phyloP scores from a whole-genome alignment of 1,140 invertebrate species.

The Brachionus asplanchnoidis region DNA sequence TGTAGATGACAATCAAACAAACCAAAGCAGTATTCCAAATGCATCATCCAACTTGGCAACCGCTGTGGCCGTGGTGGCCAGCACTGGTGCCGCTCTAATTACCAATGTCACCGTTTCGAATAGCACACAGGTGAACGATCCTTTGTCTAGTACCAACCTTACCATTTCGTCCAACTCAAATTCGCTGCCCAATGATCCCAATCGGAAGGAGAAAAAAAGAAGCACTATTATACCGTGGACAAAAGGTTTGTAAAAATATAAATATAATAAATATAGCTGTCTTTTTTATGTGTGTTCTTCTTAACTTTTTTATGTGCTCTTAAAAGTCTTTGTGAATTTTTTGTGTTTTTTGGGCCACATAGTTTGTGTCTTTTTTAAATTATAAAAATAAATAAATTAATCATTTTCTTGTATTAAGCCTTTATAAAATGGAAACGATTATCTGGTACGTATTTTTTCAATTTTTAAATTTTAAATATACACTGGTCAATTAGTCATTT shows the following conservation, averaged over 20 bases:
- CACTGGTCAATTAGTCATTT: not conserved
- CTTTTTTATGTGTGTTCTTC: not conserved
- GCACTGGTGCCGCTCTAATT: conserved; percentile 13
- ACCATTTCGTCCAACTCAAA: not conserved
- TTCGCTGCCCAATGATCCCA: not conserved
- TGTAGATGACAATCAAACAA: not conserved
- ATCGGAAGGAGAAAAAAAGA: conserved; percentile 37
- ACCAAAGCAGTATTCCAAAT: not conserved
- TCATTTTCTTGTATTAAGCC: not conserved
- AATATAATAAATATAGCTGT: not conserved
- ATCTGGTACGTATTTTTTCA: conserved; percentile 9
- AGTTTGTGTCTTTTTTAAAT: not conserved
- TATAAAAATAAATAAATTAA: not conserved
- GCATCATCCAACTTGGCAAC: conserved; percentile 6
- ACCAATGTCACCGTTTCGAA: conserved; percentile 1
- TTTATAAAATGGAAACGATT: conserved; percentile 27
- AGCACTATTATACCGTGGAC: conserved; percentile 38
- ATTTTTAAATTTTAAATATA: not conserved
- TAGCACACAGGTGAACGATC: not conserved
- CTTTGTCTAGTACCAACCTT: not conserved
- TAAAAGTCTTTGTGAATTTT: not conserved
- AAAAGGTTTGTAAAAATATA: conserved; percentile 6
- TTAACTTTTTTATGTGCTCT: not conserved
- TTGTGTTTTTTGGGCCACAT: not conserved
- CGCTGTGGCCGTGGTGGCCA: not conserved